These are phyloP conservation scores for Dicranocentrus wangi DNA, from an alignment of 2,888 invertebrate species.

Conservation along the genomic window DNA sequence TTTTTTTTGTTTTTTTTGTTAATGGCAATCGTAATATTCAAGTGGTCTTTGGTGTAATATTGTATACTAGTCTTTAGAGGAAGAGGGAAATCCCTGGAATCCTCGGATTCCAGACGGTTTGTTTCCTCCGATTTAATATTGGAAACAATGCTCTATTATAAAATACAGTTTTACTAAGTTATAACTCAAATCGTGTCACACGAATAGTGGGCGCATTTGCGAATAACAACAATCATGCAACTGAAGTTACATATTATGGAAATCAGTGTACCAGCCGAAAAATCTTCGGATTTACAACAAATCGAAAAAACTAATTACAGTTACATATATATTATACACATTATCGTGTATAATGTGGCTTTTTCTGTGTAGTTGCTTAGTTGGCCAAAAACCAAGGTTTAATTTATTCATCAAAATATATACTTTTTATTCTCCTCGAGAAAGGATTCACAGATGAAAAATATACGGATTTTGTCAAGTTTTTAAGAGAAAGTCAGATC, in stretches of 20 bases:
- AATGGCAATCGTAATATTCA: constrained; percentile 70
- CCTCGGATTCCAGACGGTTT: constrained; percentile 20
- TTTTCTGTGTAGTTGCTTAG: no score
- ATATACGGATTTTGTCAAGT: no score
- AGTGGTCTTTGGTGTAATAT: constrained; percentile 72
- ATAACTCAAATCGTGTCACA: constrained; percentile 6
- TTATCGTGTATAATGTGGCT: no score
- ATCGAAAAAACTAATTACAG: constrained; percentile 45
- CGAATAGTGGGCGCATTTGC: constrained; percentile 15
- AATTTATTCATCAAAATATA: constrained; percentile 27
- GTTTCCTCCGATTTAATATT: constrained; percentile 60
- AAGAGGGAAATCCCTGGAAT: constrained; percentile 46
- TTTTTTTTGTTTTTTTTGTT: constrained; percentile 68
- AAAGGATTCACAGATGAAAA: no score
- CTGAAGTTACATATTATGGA: constrained; percentile 54
- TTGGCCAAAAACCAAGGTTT: no score
- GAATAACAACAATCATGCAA: constrained; percentile 60
- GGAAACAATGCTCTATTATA: constrained; percentile 28
- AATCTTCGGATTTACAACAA: constrained; percentile 53
- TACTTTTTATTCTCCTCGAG: constrained; percentile 12
- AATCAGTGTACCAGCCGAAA: constrained; percentile 51
- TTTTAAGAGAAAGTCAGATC: constrained; percentile 34
- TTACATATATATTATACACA: no score
- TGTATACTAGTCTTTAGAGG: constrained; percentile 71
- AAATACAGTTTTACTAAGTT: constrained; percentile 26